phyloP scores from a whole-genome alignment of 2,797 vertebrate genomes.

The Carapus acus region DNA sequence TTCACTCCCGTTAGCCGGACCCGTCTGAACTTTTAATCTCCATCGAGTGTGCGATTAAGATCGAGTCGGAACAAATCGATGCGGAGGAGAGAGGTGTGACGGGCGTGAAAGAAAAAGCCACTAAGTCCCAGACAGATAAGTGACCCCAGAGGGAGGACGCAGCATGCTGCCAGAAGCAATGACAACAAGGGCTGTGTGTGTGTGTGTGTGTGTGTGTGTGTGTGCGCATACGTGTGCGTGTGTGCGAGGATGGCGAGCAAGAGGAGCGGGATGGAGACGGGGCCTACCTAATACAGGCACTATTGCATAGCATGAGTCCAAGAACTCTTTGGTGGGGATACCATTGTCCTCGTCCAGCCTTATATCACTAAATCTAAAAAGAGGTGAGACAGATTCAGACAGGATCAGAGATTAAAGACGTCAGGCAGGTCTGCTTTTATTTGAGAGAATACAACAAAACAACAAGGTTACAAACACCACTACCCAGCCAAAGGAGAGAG shows the following conservation, averaged over 20 bases:
- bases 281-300: slow-evolving; percentile 96
- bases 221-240: too few species aligned
- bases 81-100: slow-evolving; percentile 6
- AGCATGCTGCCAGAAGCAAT: too few species aligned
- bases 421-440: slow-evolving; percentile 62
- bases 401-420: slow-evolving; percentile 58
- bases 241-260: slow-evolving; percentile 9
- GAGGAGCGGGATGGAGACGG: slow-evolving; percentile 24
- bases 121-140: slow-evolving; percentile 11
- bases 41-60: slow-evolving; percentile 1
- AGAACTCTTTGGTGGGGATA: slow-evolving; percentile 94
- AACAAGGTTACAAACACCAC: slow-evolving; percentile 55
- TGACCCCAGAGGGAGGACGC: too few species aligned
- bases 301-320: slow-evolving; percentile 98
- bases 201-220: too few species aligned
- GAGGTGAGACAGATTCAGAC: slow-evolving; percentile 66
- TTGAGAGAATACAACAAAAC: slow-evolving; percentile 59
- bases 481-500: slow-evolving; percentile 49
- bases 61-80: slow-evolving; percentile 12
- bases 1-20: too few species aligned
- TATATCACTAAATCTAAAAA: slow-evolving; percentile 95
- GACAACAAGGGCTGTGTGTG: too few species aligned
- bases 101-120: slow-evolving; percentile 6
- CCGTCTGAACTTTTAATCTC: slow-evolving; percentile 3
- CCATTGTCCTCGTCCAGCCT: slow-evolving; percentile 88